Evolutionary conservation across 2,888 invertebrate genomes (phyloP).

Genomic region (Onchidella celtica): DNA sequence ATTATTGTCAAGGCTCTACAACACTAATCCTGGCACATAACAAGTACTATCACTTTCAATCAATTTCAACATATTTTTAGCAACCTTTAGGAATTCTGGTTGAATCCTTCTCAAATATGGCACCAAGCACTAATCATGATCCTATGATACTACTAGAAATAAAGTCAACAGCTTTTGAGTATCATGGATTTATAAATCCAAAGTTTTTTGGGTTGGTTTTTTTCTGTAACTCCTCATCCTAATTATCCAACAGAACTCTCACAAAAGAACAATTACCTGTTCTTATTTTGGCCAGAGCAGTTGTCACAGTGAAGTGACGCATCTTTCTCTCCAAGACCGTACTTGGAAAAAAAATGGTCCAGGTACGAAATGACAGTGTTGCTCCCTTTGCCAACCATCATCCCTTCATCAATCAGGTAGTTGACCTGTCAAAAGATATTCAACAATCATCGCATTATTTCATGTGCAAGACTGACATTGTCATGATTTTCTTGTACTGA

Average conservation of each 20-base stretch:
- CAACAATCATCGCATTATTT: neutral
- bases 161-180: neutral
- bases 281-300: neutral
- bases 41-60: neutral
- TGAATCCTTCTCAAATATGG: neutral
- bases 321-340: neutral
- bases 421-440: neutral
- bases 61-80: neutral
- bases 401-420: neutral
- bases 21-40: neutral
- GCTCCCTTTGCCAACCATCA: neutral
- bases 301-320: neutral
- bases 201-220: neutral
- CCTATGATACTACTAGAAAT: neutral
- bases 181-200: neutral
- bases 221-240: neutral
- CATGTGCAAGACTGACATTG: neutral
- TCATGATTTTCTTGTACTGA: neutral
- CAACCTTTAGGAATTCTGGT: no score
- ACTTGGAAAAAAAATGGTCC: neutral
- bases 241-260: neutral
- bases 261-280: neutral
- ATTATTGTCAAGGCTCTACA: neutral
- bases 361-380: neutral
- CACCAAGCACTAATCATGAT: neutral